phyloP scores from a whole-genome alignment of 2,888 invertebrate genomes.

The Capitulum mitella region DNA sequence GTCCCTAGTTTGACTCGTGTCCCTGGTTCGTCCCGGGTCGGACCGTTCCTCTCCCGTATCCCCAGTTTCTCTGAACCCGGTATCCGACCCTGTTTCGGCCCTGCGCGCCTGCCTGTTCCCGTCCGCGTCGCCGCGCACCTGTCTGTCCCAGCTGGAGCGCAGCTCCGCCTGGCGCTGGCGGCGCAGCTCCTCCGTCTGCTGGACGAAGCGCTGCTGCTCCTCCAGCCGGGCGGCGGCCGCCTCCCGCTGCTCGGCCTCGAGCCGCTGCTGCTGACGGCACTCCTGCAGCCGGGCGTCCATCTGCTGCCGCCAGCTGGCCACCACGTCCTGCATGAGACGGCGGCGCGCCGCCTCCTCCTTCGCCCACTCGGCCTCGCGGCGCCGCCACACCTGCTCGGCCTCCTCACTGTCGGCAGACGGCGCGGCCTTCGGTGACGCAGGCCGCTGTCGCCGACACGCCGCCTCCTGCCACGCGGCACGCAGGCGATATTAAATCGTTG shows the following conservation, averaged over 20 bases:
- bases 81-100: too few relatives aligned
- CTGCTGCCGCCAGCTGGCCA: slow-evolving; percentile 33
- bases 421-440: too few relatives aligned
- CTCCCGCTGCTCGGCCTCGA: neutral
- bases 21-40: too few relatives aligned
- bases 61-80: too few relatives aligned
- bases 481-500: too few relatives aligned
- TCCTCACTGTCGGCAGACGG: slow-evolving; percentile 33
- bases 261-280: neutral
- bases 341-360: slow-evolving; percentile 34
- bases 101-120: too few relatives aligned
- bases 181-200: slow-evolving; percentile 3
- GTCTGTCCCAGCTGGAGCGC: neutral
- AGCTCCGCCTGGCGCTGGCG: slow-evolving; percentile 3
- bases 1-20: too few relatives aligned
- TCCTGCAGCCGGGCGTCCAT: neutral
- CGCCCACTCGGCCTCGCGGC: slow-evolving; percentile 33
- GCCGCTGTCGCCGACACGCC: too few relatives aligned
- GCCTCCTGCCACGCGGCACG: too few relatives aligned
- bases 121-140: too few relatives aligned
- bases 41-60: too few relatives aligned
- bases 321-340: slow-evolving; percentile 32
- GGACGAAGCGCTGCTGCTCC: neutral
- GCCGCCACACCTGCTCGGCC: slow-evolving; percentile 33
- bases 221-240: neutral